A percentile compares a stretch with the other conserved stretches of the same genome.
These are phyloP conservation scores for Oreochromis grahami DNA, from an alignment of 2,797 vertebrate species.

Conservation along the genomic window DNA sequence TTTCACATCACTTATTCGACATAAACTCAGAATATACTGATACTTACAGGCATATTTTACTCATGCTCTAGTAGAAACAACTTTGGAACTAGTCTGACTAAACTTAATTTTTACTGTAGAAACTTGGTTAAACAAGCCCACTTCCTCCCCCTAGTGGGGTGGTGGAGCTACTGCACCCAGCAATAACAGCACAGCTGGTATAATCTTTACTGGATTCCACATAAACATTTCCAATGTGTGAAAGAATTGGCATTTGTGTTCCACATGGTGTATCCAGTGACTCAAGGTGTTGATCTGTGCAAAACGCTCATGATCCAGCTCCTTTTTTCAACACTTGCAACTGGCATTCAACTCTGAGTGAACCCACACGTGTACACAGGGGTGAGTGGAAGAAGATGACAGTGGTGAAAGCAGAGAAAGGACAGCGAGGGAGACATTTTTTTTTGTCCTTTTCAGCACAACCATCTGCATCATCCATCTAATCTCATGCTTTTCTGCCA, in stretches of 20 bases:
- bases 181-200: neutral
- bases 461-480: constrained; percentile 39
- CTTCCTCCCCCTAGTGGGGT: neutral
- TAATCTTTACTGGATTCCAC: constrained; percentile 55
- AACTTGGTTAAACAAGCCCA: neutral
- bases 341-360: constrained; percentile 3
- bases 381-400: neutral
- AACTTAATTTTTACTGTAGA: neutral
- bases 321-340: constrained; percentile 30
- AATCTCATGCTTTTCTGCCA: constrained; percentile 6
- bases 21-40: neutral
- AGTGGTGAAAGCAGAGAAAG: neutral
- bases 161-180: neutral
- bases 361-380: neutral
- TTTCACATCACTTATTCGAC: neutral
- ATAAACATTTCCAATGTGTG: constrained; percentile 41
- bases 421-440: constrained; percentile 14
- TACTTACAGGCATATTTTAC: neutral
- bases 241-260: constrained; percentile 10
- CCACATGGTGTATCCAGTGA: constrained; percentile 29
- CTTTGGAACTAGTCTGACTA: neutral
- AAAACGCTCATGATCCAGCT: constrained; percentile 45
- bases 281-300: constrained; percentile 52
- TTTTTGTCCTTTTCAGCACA: constrained; percentile 22
- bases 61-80: neutral